Base-by-base conservation (phyloP, 92 coral and sea anemone species). In the Phenganax stokvisi region DNA sequence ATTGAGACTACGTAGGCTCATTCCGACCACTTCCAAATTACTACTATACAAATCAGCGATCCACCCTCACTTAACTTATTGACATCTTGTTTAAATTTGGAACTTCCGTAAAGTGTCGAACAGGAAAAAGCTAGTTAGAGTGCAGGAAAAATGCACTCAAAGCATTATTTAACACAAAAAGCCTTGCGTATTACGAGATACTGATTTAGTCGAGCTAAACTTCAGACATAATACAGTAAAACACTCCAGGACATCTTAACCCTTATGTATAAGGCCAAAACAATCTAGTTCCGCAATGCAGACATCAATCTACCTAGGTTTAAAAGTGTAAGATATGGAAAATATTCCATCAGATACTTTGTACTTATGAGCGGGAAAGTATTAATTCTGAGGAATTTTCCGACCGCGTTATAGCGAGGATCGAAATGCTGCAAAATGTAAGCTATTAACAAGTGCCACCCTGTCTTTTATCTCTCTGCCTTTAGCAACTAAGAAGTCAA, bases 121-220 rank as follows among this genome's bases (percentile, higher is more conserved):
- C 59, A 73, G 59, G 51, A 54, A 44, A 0, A 73, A 73, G 51
- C 10, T 73, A 6, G 78, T 30, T 30, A 73, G 78, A 73, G 58
- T 73, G 51, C 78, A 73, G 56, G 78, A 73, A 73, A 73, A 73
- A 44, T n/a, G 53, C 58, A 11, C 10, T 73, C 10, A 73, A 57
- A 47, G 78, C 56, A 44, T 54, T 73, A 17, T 73, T 73, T 44
- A 73, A 73, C 30, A 57, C n/a, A n/a, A n/a, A n/a, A n/a, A n/a
- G n/a, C n/a, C n/a, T n/a, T n/a, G n/a, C n/a, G n/a, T n/a, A n/a
- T n/a, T n/a, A n/a, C n/a, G n/a, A n/a, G n/a, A n/a, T n/a, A n/a
- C n/a, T n/a, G n/a, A n/a, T n/a, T 73, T 28, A 37, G 81, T 10
- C 61, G 81, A 76, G 64, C 78, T 28, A 73, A 73, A 73, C 59